Base-by-base conservation (phyloP, 2,113 vertebrate species). In the Apodemus sylvaticus region DNA sequence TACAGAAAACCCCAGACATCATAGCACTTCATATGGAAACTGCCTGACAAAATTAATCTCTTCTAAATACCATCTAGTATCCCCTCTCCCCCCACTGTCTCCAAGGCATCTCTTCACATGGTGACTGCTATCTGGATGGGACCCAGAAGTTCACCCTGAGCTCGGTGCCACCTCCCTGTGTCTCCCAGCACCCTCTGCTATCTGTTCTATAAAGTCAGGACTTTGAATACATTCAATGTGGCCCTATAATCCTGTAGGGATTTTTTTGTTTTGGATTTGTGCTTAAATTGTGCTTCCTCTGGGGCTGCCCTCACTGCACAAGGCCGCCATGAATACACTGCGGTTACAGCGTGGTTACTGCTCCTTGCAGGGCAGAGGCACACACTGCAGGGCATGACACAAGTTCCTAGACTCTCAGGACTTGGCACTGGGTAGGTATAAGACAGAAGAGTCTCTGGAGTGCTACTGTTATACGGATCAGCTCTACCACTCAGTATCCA, bases 321-420 rank as follows among this genome's bases (percentile, higher is more conserved):
- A 53, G 51, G 58, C 45, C 11, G 55, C 78, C 58, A 64, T 42
- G 58, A 55, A 73, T 48, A 91, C 1, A 71, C 17, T n/a, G 3
- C 0, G 62, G n/a, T n/a, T 42, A n/a, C 3, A n/a, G 0, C 7
- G 10, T 36, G 39, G 24, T 22, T 20, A 70, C 22, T 24, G 70
- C 7, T 70, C 36, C 1, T 36, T 42, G 42, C 34, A 70, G 22
- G 58, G 51, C 70, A 58, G 58, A n/a, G 66, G 34, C 53, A 45
- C 34, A 48, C 19, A 39, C 36, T 5, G 24, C 36, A 0, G 39
- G 26, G 26, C 55, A 62, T 42, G 19, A 14, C 1, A 2, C 26
- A 58, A 16, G 29, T 16, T n/a, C 34, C 2, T 19, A 53, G 45
- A 66, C 45, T 51, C 55, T n/a, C 0, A 17, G 71, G 36, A 86